These are phyloP conservation scores for Eupithecia abbreviata DNA, from an alignment of 2,888 invertebrate genomes.

Conservation along the genomic window DNA sequence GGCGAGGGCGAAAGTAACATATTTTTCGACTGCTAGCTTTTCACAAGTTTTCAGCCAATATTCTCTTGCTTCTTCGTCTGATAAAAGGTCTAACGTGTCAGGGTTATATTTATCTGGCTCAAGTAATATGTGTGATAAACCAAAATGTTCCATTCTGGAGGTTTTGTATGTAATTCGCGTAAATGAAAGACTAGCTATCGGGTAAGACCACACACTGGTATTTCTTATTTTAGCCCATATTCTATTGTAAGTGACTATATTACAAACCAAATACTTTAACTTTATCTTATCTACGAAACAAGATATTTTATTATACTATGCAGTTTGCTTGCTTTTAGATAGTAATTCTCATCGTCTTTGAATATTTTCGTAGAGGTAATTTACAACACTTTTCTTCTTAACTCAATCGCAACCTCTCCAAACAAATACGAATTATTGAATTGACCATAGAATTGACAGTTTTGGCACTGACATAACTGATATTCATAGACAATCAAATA, in stretches of 20 bases:
- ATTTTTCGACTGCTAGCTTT: slow-evolving; percentile 90
- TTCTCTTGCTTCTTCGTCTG: slow-evolving; percentile 92
- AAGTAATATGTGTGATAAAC: slow-evolving; percentile 85
- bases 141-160: slow-evolving; percentile 76
- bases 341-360: neutral
- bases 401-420: neutral
- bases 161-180: slow-evolving; percentile 26
- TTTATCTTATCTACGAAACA: slow-evolving; percentile 62
- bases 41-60: slow-evolving; percentile 98
- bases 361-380: neutral
- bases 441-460: neutral
- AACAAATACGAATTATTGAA: neutral
- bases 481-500: neutral
- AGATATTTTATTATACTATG: neutral
- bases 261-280: slow-evolving; percentile 28
- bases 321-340: slow-evolving; percentile 4
- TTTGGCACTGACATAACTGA: neutral
- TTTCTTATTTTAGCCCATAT: slow-evolving; percentile 62
- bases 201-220: slow-evolving; percentile 49
- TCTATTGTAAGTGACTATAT: slow-evolving; percentile 48
- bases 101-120: slow-evolving; percentile 93
- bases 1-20: slow-evolving; percentile 90
- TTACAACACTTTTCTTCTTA: neutral
- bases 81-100: slow-evolving; percentile 95
- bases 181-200: neutral